phyloP scores from a whole-genome alignment of 2,888 invertebrate species.

The Pteria penguin region DNA sequence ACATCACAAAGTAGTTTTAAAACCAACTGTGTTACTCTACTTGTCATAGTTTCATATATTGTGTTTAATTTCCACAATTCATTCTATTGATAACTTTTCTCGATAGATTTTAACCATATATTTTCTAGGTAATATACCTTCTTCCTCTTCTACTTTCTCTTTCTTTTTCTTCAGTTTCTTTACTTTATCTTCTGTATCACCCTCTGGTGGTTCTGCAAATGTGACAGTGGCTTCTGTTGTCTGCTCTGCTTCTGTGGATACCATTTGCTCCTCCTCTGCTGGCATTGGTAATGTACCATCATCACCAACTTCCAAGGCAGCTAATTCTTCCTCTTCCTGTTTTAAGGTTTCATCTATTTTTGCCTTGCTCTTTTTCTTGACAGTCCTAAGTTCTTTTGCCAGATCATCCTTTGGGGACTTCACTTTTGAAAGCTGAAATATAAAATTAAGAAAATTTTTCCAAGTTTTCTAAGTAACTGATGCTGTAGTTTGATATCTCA shows the following conservation, averaged over 20 bases:
- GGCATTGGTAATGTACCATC: slow-evolving; percentile 68
- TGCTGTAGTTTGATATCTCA: too few relatives aligned
- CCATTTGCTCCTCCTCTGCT: slow-evolving; percentile 48
- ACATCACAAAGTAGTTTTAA: too few relatives aligned
- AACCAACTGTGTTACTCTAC: too few relatives aligned
- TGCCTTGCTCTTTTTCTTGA: slow-evolving; percentile 67
- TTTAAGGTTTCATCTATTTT: slow-evolving; percentile 67
- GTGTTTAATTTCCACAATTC: too few relatives aligned
- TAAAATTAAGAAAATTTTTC: too few relatives aligned
- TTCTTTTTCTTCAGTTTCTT: slow-evolving; percentile 55
- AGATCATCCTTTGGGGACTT: slow-evolving; percentile 72
- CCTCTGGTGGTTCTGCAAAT: slow-evolving; percentile 40
- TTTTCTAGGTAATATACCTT: slow-evolving; percentile 45
- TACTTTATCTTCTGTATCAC: slow-evolving; percentile 43
- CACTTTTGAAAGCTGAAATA: slow-evolving; percentile 67
- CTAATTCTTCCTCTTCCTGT: slow-evolving; percentile 56
- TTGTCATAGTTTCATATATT: too few relatives aligned
- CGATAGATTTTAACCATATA: background rate
- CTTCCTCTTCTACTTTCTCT: slow-evolving; percentile 51
- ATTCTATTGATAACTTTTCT: too few relatives aligned
- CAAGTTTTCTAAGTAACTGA: too few relatives aligned
- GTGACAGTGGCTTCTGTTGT: slow-evolving; percentile 4
- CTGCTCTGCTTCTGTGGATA: slow-evolving; percentile 34
- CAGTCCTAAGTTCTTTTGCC: slow-evolving; percentile 65
- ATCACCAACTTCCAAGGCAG: slow-evolving; percentile 44